Evolutionary conservation across 2,888 invertebrate species (phyloP).

Genomic region (Rutpela maculata): DNA sequence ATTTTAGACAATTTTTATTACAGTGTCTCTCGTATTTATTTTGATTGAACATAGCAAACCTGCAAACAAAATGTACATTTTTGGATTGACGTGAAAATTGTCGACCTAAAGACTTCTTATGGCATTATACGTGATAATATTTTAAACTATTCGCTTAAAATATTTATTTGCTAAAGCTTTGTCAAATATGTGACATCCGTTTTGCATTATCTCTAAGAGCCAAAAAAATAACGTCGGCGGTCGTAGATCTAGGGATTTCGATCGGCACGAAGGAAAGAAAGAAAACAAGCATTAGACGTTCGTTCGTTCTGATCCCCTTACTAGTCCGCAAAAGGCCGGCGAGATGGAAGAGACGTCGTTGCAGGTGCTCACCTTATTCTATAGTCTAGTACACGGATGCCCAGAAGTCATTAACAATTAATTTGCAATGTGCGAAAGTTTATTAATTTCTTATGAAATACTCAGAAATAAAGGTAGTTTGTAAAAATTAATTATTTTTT

Average conservation of each 20-base stretch:
- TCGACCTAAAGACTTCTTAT: too few species aligned
- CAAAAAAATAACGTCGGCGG: slow-evolving; percentile 54
- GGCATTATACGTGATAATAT: too few species aligned
- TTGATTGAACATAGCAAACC: too few species aligned
- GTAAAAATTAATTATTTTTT: too few species aligned
- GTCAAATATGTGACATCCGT: not conserved
- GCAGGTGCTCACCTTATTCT: slow-evolving; percentile 7
- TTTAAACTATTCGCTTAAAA: too few species aligned
- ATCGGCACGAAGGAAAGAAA: slow-evolving; percentile 58
- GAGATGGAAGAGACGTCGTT: slow-evolving; percentile 7
- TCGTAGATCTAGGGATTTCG: slow-evolving; percentile 65
- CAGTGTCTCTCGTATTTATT: too few species aligned
- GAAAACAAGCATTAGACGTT: slow-evolving; percentile 66
- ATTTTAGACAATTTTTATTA: too few species aligned
- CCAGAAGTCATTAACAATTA: not conserved
- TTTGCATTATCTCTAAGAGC: slow-evolving; percentile 32
- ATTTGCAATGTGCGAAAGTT: not conserved
- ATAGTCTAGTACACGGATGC: not conserved
- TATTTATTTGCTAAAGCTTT: too few species aligned
- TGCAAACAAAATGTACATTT: too few species aligned
- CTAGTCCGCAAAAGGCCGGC: slow-evolving; percentile 53
- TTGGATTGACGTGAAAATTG: too few species aligned
- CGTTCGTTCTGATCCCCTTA: slow-evolving; percentile 65
- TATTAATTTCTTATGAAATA: too few species aligned
- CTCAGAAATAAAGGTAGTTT: too few species aligned